A percentile compares a stretch with the other conserved stretches of the same genome.
Conservation (phyloP, 2,888 invertebrate species). For the Leuctra nigra region DNA sequence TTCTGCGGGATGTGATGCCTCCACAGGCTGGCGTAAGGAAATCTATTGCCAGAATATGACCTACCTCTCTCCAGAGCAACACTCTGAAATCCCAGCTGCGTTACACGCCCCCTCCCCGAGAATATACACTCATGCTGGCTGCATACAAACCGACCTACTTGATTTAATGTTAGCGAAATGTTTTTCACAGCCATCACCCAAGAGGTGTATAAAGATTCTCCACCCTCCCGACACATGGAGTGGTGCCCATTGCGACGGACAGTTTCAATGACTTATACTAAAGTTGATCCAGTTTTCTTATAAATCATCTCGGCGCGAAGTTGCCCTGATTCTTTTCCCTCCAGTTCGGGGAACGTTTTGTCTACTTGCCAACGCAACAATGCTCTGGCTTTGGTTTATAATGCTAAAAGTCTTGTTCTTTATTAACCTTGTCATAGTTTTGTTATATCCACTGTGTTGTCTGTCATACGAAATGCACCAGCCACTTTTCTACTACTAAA, state of each 20-base stretch:
- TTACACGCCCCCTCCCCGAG: too few species aligned
- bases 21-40: not conserved
- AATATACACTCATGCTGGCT: too few species aligned
- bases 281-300: constrained; percentile 1
- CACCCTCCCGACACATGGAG: too few species aligned
- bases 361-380: not conserved
- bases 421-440: constrained; percentile 6
- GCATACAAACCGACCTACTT: too few species aligned
- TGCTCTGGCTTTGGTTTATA: not conserved
- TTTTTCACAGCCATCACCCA: too few species aligned
- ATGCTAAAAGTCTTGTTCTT: not conserved
- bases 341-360: not conserved
- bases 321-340: constrained; percentile 6
- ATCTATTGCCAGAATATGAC: too few species aligned
- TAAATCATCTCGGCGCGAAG: not conserved
- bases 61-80: too few species aligned
- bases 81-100: too few species aligned
- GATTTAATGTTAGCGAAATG: too few species aligned
- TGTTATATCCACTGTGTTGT: constrained; percentile 3
- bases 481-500: not conserved
- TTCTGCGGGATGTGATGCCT: not conserved
- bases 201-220: too few species aligned
- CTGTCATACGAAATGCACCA: constrained; percentile 2
- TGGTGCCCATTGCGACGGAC: too few species aligned
- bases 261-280: too few species aligned